Percentiles rank a stretch among this genome's conserved stretches.
Conservation (phyloP, 2,888 invertebrate species). For the Caenorhabditis sulstoni region DNA sequence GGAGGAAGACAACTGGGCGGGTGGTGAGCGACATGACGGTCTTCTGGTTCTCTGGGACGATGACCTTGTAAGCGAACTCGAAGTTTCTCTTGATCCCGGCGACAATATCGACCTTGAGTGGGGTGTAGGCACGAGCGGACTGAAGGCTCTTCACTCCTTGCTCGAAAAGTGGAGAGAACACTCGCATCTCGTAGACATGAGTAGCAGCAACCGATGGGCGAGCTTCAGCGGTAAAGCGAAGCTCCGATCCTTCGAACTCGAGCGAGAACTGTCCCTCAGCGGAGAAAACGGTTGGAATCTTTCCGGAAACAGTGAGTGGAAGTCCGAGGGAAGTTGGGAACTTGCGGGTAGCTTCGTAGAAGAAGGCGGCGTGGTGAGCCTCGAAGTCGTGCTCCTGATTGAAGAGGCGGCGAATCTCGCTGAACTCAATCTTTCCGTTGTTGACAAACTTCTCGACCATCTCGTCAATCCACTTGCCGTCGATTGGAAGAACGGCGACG, state of each 20-base stretch:
- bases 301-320: constrained; percentile 66
- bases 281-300: constrained; percentile 61
- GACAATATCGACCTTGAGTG: constrained; percentile 66
- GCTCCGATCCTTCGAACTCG: constrained; percentile 24
- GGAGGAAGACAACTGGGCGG: constrained; percentile 67
- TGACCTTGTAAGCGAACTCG: constrained; percentile 30
- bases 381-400: constrained; percentile 47
- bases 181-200: constrained; percentile 57
- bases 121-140: constrained; percentile 62
- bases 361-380: constrained; percentile 48
- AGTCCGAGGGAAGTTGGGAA: constrained; percentile 73
- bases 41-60: constrained; percentile 57
- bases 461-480: constrained; percentile 60
- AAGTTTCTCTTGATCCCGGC: constrained; percentile 31
- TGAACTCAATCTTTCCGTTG: constrained; percentile 48
- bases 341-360: constrained; percentile 56
- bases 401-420: constrained; percentile 51
- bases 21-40: constrained; percentile 54
- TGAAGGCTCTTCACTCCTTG: constrained; percentile 70
- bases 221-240: constrained; percentile 50
- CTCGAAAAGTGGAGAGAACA: constrained; percentile 66
- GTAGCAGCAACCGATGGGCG: constrained; percentile 62
- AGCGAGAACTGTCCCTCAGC: constrained; percentile 51
- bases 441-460: constrained; percentile 55
- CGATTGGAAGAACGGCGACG: constrained; percentile 71